These are phyloP conservation scores for Kobus ellipsiprymnus DNA, from an alignment of 2,113 vertebrate species.

Conservation along the genomic window DNA sequence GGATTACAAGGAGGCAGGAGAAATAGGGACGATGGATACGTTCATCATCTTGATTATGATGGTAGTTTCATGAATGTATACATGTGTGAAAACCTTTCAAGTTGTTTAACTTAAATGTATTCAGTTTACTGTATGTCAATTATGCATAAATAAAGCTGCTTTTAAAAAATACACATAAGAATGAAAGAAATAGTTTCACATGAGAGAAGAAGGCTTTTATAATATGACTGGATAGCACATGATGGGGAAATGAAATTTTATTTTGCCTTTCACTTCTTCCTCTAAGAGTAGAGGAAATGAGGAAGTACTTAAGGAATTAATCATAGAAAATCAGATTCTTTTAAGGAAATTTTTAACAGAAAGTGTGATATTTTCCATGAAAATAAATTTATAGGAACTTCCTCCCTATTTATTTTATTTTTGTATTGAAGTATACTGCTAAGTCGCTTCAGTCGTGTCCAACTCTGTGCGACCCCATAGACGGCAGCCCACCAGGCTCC, in stretches of 20 bases:
- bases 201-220: neutral
- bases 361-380: neutral
- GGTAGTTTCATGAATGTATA: neutral
- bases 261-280: neutral
- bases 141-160: neutral
- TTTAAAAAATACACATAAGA: neutral
- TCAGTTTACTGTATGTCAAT: neutral
- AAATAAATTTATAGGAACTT: neutral
- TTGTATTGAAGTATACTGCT: neutral
- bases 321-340: neutral
- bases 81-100: neutral
- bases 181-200: neutral
- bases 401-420: neutral
- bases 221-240: neutral
- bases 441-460: no score
- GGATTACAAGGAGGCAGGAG: neutral
- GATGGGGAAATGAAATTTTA: neutral
- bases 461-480: no score
- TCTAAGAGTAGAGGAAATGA: neutral
- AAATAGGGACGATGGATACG: neutral
- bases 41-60: neutral
- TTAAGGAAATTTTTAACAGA: neutral
- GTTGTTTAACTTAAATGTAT: neutral
- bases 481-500: no score
- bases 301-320: neutral